A percentile compares a stretch with the other conserved stretches of the same genome.
Conservation (phyloP, 2,797 vertebrate genomes). For the Pachyuromys duprasi region DNA sequence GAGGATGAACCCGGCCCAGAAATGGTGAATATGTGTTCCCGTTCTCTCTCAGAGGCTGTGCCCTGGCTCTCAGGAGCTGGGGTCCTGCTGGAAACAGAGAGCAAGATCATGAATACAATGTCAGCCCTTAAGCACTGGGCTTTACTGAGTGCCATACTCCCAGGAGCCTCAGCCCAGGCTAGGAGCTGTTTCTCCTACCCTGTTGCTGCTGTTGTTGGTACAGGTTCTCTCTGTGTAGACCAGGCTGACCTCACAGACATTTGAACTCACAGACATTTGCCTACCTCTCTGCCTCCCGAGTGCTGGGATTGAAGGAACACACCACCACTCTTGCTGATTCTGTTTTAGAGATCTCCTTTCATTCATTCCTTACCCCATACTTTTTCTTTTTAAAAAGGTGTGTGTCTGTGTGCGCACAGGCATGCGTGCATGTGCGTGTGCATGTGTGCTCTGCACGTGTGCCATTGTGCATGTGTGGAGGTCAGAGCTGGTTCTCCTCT, state of each 20-base stretch:
- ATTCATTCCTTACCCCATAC: not conserved
- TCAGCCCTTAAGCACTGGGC: not conserved
- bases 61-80: conserved; percentile 69
- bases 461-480: not conserved
- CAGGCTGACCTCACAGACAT: not conserved
- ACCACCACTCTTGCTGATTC: not conserved
- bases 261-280: not conserved
- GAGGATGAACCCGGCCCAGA: conserved; percentile 78
- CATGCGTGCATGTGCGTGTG: not conserved
- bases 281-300: not conserved
- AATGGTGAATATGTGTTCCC: conserved; percentile 83
- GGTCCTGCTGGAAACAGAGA: conserved; percentile 81
- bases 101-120: not conserved
- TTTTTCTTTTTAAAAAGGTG: not conserved
- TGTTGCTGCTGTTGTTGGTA: not conserved
- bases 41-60: conserved; percentile 65
- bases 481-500: not conserved
- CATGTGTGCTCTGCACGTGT: not conserved
- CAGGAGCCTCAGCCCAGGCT: not conserved
- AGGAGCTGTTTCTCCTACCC: not conserved
- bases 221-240: not conserved
- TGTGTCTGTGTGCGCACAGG: not conserved
- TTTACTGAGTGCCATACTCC: not conserved
- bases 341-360: not conserved
- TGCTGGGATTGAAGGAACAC: not conserved